Percentiles rank a stretch among this genome's conserved stretches.
Evolutionary conservation across 2,888 invertebrate species (phyloP).

Genomic region (Cremastinae sp.): DNA sequence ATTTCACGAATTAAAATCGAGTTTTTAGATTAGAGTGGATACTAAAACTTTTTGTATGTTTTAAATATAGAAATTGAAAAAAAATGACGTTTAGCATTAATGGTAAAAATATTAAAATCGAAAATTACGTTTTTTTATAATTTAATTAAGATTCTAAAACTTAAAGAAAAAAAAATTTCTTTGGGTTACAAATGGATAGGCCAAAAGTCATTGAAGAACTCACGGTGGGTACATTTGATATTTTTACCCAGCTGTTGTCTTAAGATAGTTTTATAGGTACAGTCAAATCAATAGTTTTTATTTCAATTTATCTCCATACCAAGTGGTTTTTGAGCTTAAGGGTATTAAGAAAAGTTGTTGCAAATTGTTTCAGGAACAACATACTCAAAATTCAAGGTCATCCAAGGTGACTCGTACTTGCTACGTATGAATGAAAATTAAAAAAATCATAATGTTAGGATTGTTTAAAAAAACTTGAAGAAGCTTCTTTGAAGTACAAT

Average conservation of each 20-base stretch:
- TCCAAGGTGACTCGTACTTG: too few species aligned
- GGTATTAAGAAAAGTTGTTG: too few species aligned
- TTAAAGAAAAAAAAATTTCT: slow-evolving; percentile 8
- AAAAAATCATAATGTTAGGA: too few species aligned
- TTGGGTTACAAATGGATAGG: slow-evolving; percentile 2
- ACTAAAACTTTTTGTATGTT: slow-evolving; percentile 1
- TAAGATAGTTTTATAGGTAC: too few species aligned
- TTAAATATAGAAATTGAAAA: not conserved
- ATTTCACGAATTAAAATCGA: slow-evolving; percentile 2
- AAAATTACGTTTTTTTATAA: slow-evolving; percentile 5
- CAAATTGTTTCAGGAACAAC: too few species aligned
- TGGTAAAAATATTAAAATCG: slow-evolving; percentile 8
- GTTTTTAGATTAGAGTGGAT: not conserved
- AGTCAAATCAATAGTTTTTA: too few species aligned
- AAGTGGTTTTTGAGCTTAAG: too few species aligned
- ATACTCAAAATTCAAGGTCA: too few species aligned
- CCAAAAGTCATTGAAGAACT: slow-evolving; percentile 1
- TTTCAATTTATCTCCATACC: too few species aligned
- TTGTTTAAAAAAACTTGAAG: too few species aligned
- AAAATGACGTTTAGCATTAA: slow-evolving; percentile 1
- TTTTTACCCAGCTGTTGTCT: slow-evolving; percentile 6
- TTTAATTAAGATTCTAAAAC: slow-evolving; percentile 2
- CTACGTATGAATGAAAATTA: too few species aligned
- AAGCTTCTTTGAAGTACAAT: too few species aligned
- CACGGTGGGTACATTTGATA: slow-evolving; percentile 3